Evolutionary conservation across 1,140 invertebrate genomes (phyloP), one percentile per base, ranked within the genome.

Genomic region (Drosophila punjabiensis): DNA sequence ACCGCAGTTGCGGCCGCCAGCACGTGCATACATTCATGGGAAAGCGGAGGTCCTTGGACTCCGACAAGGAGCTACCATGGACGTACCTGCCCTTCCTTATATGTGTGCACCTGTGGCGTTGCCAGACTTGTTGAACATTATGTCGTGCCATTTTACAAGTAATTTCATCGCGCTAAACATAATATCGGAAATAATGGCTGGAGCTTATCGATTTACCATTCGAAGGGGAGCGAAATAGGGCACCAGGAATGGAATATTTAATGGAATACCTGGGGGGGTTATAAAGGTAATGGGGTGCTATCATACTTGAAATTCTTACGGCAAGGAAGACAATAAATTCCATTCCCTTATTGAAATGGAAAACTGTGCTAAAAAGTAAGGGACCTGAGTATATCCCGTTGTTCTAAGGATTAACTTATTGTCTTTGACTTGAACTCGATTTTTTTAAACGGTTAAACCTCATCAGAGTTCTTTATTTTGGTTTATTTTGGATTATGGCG

Each of bases 41-140:
- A 28, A 28, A 14, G 4, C 48, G n/a, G 14, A 65, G 84, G 69
- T 90, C 82, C 74, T 88, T 85, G 85, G 82, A 67, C 62, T 64
- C 48, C 41, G 43, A 53, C 64, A 52, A 60, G 53, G 71, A 65
- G 33, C 53, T 56, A 37, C 33, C 14, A 24, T 16, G 33, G 33
- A 35, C 8, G 30, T 33, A 55, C 14, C 4, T 58, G 60, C 52
- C 45, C 39, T 24, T 62, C 45, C 39, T 24, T 62, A 16, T 37
- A 18, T 50, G 68, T 33, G 43, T 37, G 45, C 55, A 58, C 56
- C 65, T 58, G 53, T 73, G 55, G 68, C 43, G 77, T 74, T 80
- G 77, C 77, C 77, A 80, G 66, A 79, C 76, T 79, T 79, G 76
- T 79, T 73, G 61, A 79, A 47, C 66, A 30, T 28, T 52, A 39